Evolutionary conservation across 2,113 vertebrate species (phyloP).

Genomic region (Acanthisitta chloris): DNA sequence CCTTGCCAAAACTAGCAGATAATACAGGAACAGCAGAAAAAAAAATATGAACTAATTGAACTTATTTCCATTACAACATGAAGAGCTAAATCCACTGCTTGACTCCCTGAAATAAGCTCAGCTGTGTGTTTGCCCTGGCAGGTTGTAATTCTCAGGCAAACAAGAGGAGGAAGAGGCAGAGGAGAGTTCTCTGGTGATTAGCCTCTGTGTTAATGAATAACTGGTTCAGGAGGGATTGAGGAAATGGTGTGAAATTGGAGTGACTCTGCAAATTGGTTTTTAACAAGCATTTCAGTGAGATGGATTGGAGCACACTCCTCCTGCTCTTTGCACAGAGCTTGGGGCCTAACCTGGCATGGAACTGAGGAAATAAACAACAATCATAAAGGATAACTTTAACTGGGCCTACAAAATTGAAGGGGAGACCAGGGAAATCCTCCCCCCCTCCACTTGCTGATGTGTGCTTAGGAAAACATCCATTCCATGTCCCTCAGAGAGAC

Average conservation of each 20-base stretch:
- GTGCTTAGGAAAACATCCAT: background rate
- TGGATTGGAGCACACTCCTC: background rate
- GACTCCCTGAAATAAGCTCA: background rate
- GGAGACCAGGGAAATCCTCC: background rate
- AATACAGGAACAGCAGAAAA: background rate
- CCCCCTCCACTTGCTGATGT: background rate
- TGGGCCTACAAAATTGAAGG: background rate
- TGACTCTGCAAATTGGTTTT: slow-evolving; percentile 2
- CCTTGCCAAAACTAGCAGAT: background rate
- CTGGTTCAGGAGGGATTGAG: background rate
- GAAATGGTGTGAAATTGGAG: slow-evolving; percentile 20
- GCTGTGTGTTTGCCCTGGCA: background rate
- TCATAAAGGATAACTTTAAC: too few relatives aligned
- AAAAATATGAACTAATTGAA: background rate
- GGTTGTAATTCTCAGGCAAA: background rate
- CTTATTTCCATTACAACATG: accelerated
- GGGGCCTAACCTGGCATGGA: background rate
- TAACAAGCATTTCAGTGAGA: background rate
- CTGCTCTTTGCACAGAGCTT: background rate
- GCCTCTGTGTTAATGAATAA: slow-evolving; percentile 52
- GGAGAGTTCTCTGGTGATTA: background rate
- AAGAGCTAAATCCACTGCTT: background rate
- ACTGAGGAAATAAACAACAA: background rate
- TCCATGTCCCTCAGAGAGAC: background rate
- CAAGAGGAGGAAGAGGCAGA: background rate